These are phyloP conservation scores for Thera obeliscata DNA, from an alignment of 2,888 invertebrate genomes.

Conservation along the genomic window DNA sequence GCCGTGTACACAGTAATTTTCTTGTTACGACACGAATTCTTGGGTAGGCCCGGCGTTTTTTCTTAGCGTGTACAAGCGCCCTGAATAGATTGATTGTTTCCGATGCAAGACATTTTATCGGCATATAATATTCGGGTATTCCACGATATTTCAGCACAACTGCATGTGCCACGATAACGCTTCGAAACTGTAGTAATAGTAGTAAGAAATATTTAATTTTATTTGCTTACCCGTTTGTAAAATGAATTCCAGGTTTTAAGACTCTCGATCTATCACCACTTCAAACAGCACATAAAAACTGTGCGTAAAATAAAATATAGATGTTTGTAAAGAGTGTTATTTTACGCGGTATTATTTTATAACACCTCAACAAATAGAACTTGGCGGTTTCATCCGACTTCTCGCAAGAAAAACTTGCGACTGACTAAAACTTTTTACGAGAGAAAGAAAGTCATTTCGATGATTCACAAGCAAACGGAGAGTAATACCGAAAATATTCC, in stretches of 20 bases:
- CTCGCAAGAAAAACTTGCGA: slow-evolving; percentile 14
- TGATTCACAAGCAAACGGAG: slow-evolving; percentile 32
- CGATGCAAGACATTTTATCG: no score
- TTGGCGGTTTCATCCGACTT: slow-evolving; percentile 1
- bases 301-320: slow-evolving; percentile 14
- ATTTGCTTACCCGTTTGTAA: slow-evolving; percentile 4
- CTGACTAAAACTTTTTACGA: slow-evolving; percentile 23
- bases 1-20: no score
- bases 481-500: slow-evolving; percentile 34
- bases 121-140: no score
- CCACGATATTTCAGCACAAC: background rate
- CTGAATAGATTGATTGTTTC: no score
- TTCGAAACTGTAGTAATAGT: background rate
- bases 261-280: slow-evolving; percentile 16
- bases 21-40: no score
- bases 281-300: slow-evolving; percentile 22
- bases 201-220: background rate
- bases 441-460: slow-evolving; percentile 23
- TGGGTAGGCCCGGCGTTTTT: no score
- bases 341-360: slow-evolving; percentile 4
- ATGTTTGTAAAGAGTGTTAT: slow-evolving; percentile 1
- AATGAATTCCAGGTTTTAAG: slow-evolving; percentile 1
- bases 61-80: no score
- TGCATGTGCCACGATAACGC: background rate
- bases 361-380: slow-evolving; percentile 9